Evolutionary conservation across 2,888 invertebrate species (phyloP).

Genomic region (Clanis bilineata): DNA sequence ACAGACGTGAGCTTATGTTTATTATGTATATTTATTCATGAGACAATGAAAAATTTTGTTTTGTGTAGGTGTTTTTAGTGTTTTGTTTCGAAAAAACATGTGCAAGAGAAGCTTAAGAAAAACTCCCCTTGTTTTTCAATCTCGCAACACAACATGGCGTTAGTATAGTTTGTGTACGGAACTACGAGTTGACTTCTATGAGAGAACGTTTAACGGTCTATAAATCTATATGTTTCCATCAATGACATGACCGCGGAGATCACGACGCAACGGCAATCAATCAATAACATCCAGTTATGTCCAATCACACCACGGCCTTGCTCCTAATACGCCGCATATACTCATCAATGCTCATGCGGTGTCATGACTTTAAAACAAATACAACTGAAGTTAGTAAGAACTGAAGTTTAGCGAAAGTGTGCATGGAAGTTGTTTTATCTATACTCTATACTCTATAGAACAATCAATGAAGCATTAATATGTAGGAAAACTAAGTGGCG

Average conservation of each 20-base stretch:
- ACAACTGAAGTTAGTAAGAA: not conserved
- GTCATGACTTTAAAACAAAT: not conserved
- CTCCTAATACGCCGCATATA: slow-evolving; percentile 7
- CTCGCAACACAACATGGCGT: no score
- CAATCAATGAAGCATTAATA: not conserved
- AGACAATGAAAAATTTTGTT: no score
- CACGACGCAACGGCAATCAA: slow-evolving; percentile 12
- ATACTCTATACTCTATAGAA: no score
- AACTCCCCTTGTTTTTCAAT: no score
- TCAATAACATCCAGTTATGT: slow-evolving; percentile 14
- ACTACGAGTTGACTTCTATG: not conserved
- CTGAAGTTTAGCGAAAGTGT: not conserved
- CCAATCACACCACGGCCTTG: slow-evolving; percentile 10
- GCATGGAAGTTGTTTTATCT: not conserved
- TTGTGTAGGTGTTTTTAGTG: no score
- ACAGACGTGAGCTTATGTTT: no score
- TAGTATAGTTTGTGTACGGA: not conserved
- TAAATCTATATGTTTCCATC: slow-evolving; percentile 8
- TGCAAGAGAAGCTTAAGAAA: no score
- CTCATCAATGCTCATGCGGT: slow-evolving; percentile 5
- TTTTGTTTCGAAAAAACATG: no score
- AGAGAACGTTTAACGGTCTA: not conserved
- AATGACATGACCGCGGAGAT: slow-evolving; percentile 9
- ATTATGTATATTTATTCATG: no score
- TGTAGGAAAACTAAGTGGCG: not conserved